Percentiles rank a stretch among this genome's conserved stretches.
Conservation (phyloP, 2,888 invertebrate genomes). For the Leptopterna dolabrata region DNA sequence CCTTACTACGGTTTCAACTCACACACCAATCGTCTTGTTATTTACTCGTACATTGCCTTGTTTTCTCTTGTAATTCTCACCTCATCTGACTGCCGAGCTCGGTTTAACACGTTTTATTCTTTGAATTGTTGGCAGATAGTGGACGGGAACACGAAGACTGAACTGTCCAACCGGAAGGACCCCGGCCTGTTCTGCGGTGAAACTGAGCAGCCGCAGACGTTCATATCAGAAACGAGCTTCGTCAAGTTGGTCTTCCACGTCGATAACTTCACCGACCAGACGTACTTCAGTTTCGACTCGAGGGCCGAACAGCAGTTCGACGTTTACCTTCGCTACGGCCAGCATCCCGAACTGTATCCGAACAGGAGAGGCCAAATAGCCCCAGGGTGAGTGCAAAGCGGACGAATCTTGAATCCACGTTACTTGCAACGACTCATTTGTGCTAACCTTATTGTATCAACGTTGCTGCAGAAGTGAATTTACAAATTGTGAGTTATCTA, state of each 20-base stretch:
- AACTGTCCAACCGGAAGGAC: constrained; percentile 87
- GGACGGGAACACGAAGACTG: constrained; percentile 90
- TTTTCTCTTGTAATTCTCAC: no score
- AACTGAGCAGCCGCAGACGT: constrained; percentile 92
- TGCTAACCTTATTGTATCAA: no score
- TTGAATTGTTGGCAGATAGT: constrained; percentile 77
- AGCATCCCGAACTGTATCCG: constrained; percentile 92
- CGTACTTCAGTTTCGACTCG: constrained; percentile 86
- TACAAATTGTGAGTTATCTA: no score
- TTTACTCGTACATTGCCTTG: no score
- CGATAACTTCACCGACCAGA: constrained; percentile 93
- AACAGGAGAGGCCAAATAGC: constrained; percentile 90
- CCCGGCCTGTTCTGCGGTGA: constrained; percentile 94
- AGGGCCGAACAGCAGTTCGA: constrained; percentile 92
- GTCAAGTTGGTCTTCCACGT: constrained; percentile 92
- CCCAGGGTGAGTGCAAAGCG: constrained; percentile 79
- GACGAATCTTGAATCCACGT: no score
- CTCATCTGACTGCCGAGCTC: no score
- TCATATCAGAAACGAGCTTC: constrained; percentile 94
- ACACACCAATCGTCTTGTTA: no score
- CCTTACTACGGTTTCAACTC: no score
- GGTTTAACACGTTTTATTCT: no score
- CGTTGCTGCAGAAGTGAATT: no score
- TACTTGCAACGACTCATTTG: no score
- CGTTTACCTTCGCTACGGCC: constrained; percentile 90